Evolutionary conservation across 37 sponge, comb jelly and placozoan species (phyloP), one percentile per base, ranked within the genome.

Genomic region (Cliona cf. orientalis): DNA sequence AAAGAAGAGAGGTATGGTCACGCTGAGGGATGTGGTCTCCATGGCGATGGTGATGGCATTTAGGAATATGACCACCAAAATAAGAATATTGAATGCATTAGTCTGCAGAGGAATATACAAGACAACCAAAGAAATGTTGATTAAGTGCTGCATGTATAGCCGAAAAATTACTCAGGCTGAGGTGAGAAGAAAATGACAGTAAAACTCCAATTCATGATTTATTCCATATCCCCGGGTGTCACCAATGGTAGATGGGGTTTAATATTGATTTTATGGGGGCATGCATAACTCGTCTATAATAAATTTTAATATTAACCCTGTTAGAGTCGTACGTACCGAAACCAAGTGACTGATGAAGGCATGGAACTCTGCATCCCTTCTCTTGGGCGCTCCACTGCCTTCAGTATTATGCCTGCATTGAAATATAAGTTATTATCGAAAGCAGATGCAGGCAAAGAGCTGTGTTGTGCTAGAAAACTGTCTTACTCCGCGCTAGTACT

Each of bases 1-100:
- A 60, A 93, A 89, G 78, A 93, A 62, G 14, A 66, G 37, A 2
- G 90, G 90, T 32, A 71, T 14, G 26, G 77, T 64, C 26, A 41
- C 49, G 0, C 56, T 49, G 33, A 93, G 78, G 7, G 86, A 72
- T 17, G 74, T 89, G 9, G 94, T 93, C 62, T 93, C 94, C 80
- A 93, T 42, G 55, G 90, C 90, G 43, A 93, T 89, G 66, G 82
- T 84, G 58, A 89, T 26, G 28, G 89, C 72, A 32, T 89, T 93
- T 65, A 89, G 82, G 72, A 84, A 43, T 19, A 93, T 93, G 43
- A 76, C 43, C 29, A 58, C 65, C 86, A 93, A 81, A 11, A 93
- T 93, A 1, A 57, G 3, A 32, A 86, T 64, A 66, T 84, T 81
- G 79, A 93, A 93, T 2, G 43, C 0, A 22, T 65, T 56, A 56